Percentiles rank a stretch among this genome's conserved stretches.
phyloP scores from a whole-genome alignment of 1,140 invertebrate genomes.

The Cardiocondyla obscurior region DNA sequence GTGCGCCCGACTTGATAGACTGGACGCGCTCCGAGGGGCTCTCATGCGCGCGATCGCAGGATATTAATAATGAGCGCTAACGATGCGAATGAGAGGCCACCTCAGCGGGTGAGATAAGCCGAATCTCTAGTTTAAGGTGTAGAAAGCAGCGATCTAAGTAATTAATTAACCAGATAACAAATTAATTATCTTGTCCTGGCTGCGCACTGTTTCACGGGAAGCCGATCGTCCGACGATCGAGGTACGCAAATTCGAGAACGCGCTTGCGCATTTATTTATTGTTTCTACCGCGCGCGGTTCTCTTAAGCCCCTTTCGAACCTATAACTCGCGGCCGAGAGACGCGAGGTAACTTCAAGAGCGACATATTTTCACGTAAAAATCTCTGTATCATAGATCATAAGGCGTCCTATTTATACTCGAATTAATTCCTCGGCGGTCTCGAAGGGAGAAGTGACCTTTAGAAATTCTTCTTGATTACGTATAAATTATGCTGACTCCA shows the following conservation, averaged over 20 bases:
- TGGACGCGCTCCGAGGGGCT: conserved; percentile 83
- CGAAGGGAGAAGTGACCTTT: conserved; percentile 55
- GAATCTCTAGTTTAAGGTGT: conserved; percentile 82
- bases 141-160: conserved; percentile 75
- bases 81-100: conserved; percentile 72
- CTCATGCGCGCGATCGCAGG: conserved; percentile 64
- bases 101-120: conserved; percentile 83
- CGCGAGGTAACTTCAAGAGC: conserved; percentile 47
- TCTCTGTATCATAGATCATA: conserved; percentile 78
- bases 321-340: not conserved
- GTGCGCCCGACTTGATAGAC: conserved; percentile 77
- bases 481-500: conserved; percentile 28
- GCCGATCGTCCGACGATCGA: conserved; percentile 9
- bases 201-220: conserved; percentile 76
- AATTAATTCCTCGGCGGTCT: conserved; percentile 77
- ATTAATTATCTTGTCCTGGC: conserved; percentile 77
- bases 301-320: conserved; percentile 25
- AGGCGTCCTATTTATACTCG: conserved; percentile 82
- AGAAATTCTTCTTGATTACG: conserved; percentile 11
- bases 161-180: conserved; percentile 70
- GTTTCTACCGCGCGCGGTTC: conserved; percentile 38
- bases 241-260: conserved; percentile 16
- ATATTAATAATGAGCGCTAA: conserved; percentile 45
- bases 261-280: conserved; percentile 57
- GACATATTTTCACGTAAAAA: conserved; percentile 77